phyloP scores from a whole-genome alignment of 2,113 vertebrate genomes.

The Setophaga kirtlandii region DNA sequence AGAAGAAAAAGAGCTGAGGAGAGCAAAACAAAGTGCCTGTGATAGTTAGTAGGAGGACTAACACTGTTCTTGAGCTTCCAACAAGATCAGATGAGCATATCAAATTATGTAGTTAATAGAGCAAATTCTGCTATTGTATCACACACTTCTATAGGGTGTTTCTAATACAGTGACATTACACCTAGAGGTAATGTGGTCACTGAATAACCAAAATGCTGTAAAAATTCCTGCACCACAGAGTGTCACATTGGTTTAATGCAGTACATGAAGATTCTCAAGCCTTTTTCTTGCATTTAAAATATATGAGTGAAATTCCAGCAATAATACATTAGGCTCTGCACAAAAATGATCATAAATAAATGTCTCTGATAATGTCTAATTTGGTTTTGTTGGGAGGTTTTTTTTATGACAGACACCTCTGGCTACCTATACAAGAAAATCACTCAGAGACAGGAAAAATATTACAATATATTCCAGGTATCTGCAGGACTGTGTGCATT shows the following conservation, averaged over 20 bases:
- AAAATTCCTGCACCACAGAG: not conserved
- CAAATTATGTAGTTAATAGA: not conserved
- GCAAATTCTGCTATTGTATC: not conserved
- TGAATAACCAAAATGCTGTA: not conserved
- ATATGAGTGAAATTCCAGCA: not conserved
- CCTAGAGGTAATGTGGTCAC: not conserved
- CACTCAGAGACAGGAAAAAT: not conserved
- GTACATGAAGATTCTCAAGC: not conserved
- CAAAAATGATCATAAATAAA: not conserved
- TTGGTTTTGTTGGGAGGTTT: not conserved
- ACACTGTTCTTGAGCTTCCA: not conserved
- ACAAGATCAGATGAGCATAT: not conserved
- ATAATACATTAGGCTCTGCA: not conserved
- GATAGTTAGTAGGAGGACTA: not conserved
- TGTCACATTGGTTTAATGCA: not conserved
- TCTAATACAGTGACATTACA: not conserved
- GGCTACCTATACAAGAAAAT: not conserved
- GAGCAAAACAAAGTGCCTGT: not conserved
- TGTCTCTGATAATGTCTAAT: not conserved
- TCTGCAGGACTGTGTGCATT: not conserved
- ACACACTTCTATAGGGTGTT: accelerated
- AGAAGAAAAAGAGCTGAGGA: not conserved
- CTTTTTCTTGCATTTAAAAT: not conserved
- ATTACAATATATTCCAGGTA: not conserved
- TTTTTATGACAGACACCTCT: not conserved